A percentile compares a stretch with the other conserved stretches of the same genome.
Evolutionary conservation across 2,888 invertebrate genomes (phyloP).

Genomic region (Norana najaformis): DNA sequence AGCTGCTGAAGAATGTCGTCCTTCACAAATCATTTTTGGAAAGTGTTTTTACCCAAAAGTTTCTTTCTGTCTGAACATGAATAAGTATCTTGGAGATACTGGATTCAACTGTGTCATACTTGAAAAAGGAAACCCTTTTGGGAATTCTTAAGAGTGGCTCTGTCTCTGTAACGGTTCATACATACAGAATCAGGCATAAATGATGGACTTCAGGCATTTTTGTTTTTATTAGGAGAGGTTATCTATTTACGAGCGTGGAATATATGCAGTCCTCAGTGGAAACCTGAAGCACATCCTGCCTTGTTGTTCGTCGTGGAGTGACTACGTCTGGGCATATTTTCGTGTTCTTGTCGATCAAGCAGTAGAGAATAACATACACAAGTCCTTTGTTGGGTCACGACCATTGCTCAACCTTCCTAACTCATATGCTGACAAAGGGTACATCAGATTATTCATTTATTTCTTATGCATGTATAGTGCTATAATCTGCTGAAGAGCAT

Average conservation of each 20-base stretch:
- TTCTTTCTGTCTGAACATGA: not conserved
- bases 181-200: not conserved
- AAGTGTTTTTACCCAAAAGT: not conserved
- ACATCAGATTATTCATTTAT: conserved; percentile 34
- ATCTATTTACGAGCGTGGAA: conserved; percentile 67
- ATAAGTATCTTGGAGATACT: not conserved
- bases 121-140: not conserved
- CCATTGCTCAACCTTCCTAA: conserved; percentile 52
- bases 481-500: not conserved
- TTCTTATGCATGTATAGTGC: not conserved
- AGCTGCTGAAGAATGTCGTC: no score
- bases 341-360: conserved; percentile 76
- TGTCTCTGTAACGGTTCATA: not conserved
- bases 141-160: no score
- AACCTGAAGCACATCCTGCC: conserved; percentile 77
- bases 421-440: conserved; percentile 55
- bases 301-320: conserved; percentile 82
- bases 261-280: conserved; percentile 80
- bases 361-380: conserved; percentile 78
- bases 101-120: not conserved
- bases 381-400: conserved; percentile 65
- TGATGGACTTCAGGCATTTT: not conserved
- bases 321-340: conserved; percentile 85
- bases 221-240: conserved; percentile 49
- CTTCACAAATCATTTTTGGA: not conserved